A percentile compares a stretch with the other conserved stretches of the same genome.
Conservation (phyloP, 2,797 vertebrate genomes). For the Pelobates cultripes region DNA sequence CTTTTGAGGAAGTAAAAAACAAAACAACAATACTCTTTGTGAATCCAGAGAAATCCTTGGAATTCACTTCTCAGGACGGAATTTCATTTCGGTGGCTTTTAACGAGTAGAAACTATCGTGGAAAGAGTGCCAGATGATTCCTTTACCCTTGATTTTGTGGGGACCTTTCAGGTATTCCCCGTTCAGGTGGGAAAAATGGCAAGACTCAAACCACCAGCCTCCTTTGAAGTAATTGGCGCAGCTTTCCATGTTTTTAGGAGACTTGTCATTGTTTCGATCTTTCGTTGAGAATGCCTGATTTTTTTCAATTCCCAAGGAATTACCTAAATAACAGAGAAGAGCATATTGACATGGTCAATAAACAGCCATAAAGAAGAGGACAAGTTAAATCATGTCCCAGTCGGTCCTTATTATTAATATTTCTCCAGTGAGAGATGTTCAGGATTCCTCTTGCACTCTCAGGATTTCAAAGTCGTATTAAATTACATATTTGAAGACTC, state of each 20-base stretch:
- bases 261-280: conserved; percentile 42
- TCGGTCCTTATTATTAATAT: too few species aligned
- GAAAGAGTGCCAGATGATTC: conserved; percentile 29
- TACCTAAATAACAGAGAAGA: background rate
- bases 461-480: too few species aligned
- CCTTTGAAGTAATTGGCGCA: conserved; percentile 31
- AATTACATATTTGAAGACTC: too few species aligned
- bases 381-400: too few species aligned
- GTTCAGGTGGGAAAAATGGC: conserved; percentile 36
- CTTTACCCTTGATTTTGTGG: background rate
- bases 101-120: conserved; percentile 29
- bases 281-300: conserved; percentile 23
- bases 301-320: conserved; percentile 6
- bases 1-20: too few species aligned
- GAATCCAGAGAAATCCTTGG: too few species aligned
- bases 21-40: too few species aligned
- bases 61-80: background rate
- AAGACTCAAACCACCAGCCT: conserved; percentile 44
- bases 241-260: background rate
- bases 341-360: background rate
- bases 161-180: conserved; percentile 23
- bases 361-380: too few species aligned
- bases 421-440: too few species aligned
- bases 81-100: conserved; percentile 30
- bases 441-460: too few species aligned